Conservation (phyloP, 2,888 invertebrate genomes). For the Margaritifera margaritifera region DNA sequence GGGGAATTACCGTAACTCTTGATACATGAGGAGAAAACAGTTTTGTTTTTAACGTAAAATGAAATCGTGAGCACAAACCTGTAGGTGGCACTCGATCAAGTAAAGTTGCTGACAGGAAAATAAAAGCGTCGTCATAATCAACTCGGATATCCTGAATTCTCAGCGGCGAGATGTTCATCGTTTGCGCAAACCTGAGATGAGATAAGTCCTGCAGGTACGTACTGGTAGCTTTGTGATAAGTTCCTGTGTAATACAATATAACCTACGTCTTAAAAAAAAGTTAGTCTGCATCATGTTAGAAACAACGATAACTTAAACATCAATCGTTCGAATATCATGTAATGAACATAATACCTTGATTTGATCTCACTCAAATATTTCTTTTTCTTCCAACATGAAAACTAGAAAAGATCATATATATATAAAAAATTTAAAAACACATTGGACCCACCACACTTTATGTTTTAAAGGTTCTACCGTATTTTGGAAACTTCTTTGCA, state of each 20-base stretch:
- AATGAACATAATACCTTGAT: too few species aligned
- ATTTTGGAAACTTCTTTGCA: too few species aligned
- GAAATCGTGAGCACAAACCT: conserved; percentile 29
- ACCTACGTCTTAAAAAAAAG: not conserved
- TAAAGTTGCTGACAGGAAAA: conserved; percentile 47
- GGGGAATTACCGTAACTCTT: too few species aligned
- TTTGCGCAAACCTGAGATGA: conserved; percentile 35
- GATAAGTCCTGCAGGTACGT: conserved; percentile 17
- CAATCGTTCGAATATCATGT: too few species aligned
- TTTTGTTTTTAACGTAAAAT: too few species aligned
- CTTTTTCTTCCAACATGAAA: too few species aligned
- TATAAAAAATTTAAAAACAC: too few species aligned
- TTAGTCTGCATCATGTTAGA: not conserved
- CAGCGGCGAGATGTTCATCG: conserved; percentile 43
- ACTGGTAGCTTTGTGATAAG: conserved; percentile 11
- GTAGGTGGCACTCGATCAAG: conserved; percentile 43
- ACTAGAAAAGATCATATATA: too few species aligned
- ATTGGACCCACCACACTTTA: too few species aligned
- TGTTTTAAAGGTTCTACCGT: too few species aligned
- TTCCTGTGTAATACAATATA: conserved; percentile 7
- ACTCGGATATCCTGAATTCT: conserved; percentile 42
- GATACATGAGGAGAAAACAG: too few species aligned
- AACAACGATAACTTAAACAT: not conserved
- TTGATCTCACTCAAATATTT: too few species aligned
- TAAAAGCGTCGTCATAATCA: conserved; percentile 44